Base-by-base conservation (phyloP, 2,888 invertebrate genomes). In the Pammene fasciana region DNA sequence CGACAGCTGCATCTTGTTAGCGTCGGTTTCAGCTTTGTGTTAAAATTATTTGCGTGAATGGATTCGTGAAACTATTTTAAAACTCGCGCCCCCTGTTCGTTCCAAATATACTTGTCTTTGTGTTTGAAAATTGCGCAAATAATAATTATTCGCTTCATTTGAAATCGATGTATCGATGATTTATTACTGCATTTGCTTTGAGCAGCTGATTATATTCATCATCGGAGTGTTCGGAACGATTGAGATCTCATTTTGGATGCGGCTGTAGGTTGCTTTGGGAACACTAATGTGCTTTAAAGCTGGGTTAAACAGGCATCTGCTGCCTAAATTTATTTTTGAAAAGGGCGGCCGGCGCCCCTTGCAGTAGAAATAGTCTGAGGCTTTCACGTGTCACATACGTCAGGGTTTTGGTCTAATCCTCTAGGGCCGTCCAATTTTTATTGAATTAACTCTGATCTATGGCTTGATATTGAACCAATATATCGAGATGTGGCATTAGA, bases 1-100 rank as follows among this genome's bases (percentile, higher is more conserved):
- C 82, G 86, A 88, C 92, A 92, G 92, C 92, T 92, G 92, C 88
- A 82, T 88, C 92, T 92, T 90, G 92, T 92, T 92, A 92, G 85
- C 83, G 81, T 79, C 78, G 79, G 80, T 86, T 87, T 85, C 85
- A 86, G 83, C 83, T 87, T 90, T 91, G 85, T 89, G 83, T 88
- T 85, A 78, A 85, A 86, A 90, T 90, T 88, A 89, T 90, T 87
- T 87, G 87, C 88, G 80, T 86, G 85, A 89, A 87, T 87, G 83
- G 79, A 73, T 83, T 76, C 80, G 76, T 82, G 78, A 84, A 82
- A 76, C 78, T 82, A 81, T 75, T 83, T 75, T 79, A 76, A 75
- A 82, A 80, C 82, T 81, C 82, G 77, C 79, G 76, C 78, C 83
- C 83, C 79, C 70, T 55, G 57, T 78, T 76, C 74, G 73, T 75